Evolutionary conservation across 2,888 invertebrate genomes (phyloP).

Genomic region (Lycia hirtaria): DNA sequence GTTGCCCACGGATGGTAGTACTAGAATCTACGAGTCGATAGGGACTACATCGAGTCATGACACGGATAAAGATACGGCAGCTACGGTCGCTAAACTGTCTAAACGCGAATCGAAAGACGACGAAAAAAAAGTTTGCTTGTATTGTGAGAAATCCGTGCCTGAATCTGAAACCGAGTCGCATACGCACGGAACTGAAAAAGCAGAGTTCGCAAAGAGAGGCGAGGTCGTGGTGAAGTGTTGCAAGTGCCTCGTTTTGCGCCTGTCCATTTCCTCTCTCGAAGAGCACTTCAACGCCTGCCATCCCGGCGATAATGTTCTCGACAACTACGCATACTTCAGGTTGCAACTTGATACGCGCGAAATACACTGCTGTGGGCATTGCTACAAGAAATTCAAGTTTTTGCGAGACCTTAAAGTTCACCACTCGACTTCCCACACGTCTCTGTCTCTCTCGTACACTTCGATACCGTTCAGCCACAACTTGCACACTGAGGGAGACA

Average conservation of each 20-base stretch:
- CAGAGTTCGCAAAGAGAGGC: slow-evolving; percentile 62
- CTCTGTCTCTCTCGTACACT: slow-evolving; percentile 46
- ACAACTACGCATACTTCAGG: slow-evolving; percentile 61
- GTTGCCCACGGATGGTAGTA: slow-evolving; percentile 4
- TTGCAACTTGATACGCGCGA: slow-evolving; percentile 49
- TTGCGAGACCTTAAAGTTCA: slow-evolving; percentile 57
- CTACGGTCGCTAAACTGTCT: background rate
- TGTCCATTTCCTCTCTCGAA: slow-evolving; percentile 54
- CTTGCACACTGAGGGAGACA: slow-evolving; percentile 31
- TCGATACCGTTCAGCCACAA: slow-evolving; percentile 38
- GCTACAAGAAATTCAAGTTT: slow-evolving; percentile 53
- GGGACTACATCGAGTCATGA: background rate
- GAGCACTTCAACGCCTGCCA: slow-evolving; percentile 67
- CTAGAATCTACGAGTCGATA: background rate
- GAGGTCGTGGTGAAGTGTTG: slow-evolving; percentile 75
- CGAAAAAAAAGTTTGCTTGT: slow-evolving; percentile 58
- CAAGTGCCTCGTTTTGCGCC: slow-evolving; percentile 65
- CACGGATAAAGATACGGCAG: background rate
- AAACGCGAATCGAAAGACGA: slow-evolving; percentile 5
- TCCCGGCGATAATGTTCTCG: slow-evolving; percentile 37
- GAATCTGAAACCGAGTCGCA: slow-evolving; percentile 50
- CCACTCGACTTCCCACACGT: slow-evolving; percentile 50
- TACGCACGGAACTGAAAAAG: slow-evolving; percentile 50
- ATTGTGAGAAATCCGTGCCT: slow-evolving; percentile 59
- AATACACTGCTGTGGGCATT: slow-evolving; percentile 51